Evolutionary conservation across 2,888 invertebrate genomes (phyloP).

Genomic region (Lasioglossum marginatum): DNA sequence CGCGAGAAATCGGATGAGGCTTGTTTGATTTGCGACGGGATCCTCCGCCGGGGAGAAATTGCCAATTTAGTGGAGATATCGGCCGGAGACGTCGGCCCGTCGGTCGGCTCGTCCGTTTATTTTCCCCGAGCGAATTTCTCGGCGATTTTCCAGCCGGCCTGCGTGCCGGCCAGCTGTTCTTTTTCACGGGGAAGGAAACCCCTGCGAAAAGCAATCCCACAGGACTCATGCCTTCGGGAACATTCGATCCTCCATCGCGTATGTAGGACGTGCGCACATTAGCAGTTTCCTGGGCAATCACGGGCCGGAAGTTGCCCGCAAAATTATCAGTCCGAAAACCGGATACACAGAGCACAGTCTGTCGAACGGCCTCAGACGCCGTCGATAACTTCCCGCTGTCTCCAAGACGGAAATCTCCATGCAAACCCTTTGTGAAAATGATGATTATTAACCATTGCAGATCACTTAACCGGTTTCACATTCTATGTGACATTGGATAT

Average conservation of each 20-base stretch:
- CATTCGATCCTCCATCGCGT: slow-evolving; percentile 33
- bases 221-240: slow-evolving; percentile 27
- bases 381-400: background rate
- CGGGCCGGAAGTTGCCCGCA: slow-evolving; percentile 76
- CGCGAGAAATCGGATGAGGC: background rate
- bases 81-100: background rate
- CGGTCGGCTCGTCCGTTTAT: slow-evolving; percentile 35
- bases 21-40: background rate
- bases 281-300: slow-evolving; percentile 78
- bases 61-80: slow-evolving; percentile 22
- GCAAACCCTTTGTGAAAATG: too few relatives aligned
- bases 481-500: too few relatives aligned
- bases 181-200: slow-evolving; percentile 33
- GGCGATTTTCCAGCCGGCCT: background rate
- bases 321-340: slow-evolving; percentile 75
- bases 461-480: too few relatives aligned
- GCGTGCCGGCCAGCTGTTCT: slow-evolving; percentile 37
- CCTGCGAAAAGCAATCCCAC: slow-evolving; percentile 35
- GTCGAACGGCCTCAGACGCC: background rate
- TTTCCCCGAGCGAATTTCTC: slow-evolving; percentile 15
- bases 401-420: background rate
- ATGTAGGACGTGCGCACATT: slow-evolving; percentile 65
- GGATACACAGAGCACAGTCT: slow-evolving; percentile 64
- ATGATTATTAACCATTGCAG: too few relatives aligned
- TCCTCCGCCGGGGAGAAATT: background rate